Conservation (phyloP, 2,797 vertebrate species). For the Bovichtus diacanthus region DNA sequence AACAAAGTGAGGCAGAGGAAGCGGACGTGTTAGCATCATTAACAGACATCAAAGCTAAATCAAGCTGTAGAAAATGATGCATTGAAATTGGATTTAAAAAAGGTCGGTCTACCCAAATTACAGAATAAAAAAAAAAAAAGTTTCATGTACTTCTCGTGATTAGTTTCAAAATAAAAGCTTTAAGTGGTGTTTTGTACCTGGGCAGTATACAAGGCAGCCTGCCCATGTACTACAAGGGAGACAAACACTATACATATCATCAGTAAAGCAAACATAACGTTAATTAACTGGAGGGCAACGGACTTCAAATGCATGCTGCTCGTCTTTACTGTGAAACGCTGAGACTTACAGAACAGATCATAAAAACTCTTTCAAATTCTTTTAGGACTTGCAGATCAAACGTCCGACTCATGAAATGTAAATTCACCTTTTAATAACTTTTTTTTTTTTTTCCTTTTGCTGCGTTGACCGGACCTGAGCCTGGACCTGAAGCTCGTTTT, state of each 20-base stretch:
- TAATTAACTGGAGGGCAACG: too few species aligned
- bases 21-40: too few species aligned
- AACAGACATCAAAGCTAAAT: too few species aligned
- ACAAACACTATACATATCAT: not conserved
- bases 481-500: not conserved
- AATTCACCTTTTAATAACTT: not conserved
- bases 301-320: not conserved
- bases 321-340: not conserved
- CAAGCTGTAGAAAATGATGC: too few species aligned
- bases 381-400: not conserved
- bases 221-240: too few species aligned
- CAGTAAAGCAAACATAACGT: not conserved
- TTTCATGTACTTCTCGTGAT: too few species aligned
- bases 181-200: too few species aligned
- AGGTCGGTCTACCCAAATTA: not conserved
- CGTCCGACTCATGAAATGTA: not conserved
- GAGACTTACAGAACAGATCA: not conserved
- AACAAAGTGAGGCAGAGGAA: not conserved
- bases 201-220: not conserved
- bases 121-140: not conserved
- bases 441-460: not conserved
- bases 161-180: not conserved
- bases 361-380: not conserved
- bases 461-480: not conserved
- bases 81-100: not conserved